These are phyloP conservation scores for Pagetopsis macropterus DNA, from an alignment of 2,797 vertebrate species.

Conservation along the genomic window DNA sequence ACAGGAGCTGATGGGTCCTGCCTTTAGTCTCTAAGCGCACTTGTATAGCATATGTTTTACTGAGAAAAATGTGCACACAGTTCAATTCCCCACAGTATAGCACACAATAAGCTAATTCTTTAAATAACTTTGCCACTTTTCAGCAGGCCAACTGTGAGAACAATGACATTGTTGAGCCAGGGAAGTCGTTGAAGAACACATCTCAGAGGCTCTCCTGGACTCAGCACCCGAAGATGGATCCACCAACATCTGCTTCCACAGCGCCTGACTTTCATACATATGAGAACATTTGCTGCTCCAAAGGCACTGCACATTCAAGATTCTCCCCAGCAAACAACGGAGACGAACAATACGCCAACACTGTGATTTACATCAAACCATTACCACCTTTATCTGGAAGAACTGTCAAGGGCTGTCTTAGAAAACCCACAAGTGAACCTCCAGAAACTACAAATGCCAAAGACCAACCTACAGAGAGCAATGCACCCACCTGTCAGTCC, in stretches of 20 bases:
- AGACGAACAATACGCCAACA: background rate
- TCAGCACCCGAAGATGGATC: background rate
- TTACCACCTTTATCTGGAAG: slow-evolving; percentile 1
- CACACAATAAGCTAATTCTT: background rate
- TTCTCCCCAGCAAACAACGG: background rate
- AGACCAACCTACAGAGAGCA: background rate
- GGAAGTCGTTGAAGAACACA: background rate
- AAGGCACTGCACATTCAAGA: background rate
- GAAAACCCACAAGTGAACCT: background rate
- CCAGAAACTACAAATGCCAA: background rate
- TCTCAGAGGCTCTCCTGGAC: background rate
- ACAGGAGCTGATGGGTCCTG: background rate
- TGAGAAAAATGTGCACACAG: background rate
- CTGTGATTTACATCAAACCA: slow-evolving; percentile 26
- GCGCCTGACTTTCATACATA: slow-evolving; percentile 1
- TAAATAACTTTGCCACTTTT: background rate
- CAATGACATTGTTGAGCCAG: background rate
- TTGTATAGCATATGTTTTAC: background rate
- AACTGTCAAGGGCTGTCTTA: background rate
- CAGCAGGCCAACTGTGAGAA: slow-evolving; percentile 15
- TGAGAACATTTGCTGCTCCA: slow-evolving; percentile 37
- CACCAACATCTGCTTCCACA: background rate
- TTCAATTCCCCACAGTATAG: background rate
- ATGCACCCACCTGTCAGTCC: background rate
- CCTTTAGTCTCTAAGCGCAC: background rate